phyloP scores from a whole-genome alignment of 2,113 vertebrate species.

The Vulpes vulpes region DNA sequence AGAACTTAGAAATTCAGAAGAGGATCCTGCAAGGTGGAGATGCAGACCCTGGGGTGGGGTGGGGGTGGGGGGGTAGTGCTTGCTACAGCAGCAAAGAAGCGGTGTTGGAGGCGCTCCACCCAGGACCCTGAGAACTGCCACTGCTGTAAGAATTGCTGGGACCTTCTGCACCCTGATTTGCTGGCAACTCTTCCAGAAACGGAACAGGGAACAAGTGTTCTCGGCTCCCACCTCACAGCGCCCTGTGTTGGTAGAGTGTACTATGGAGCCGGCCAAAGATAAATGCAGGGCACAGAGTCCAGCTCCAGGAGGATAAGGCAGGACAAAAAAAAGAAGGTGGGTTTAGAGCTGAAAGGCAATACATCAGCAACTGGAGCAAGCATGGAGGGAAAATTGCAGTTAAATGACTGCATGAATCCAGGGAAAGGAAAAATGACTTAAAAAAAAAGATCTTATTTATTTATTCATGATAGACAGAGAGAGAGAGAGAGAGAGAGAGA shows the following conservation, averaged over 20 bases:
- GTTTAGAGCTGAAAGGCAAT: background rate
- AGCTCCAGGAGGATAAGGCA: background rate
- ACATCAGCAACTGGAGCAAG: background rate
- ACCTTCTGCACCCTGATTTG: background rate
- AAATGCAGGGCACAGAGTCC: fast-evolving
- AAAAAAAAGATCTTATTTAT: background rate
- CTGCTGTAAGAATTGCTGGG: background rate
- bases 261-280: background rate
- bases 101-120: background rate
- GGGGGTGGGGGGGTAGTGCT: fast-evolving
- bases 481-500: too few relatives aligned
- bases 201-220: background rate
- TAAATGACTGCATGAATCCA: background rate
- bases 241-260: constrained; percentile 1
- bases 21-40: background rate
- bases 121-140: background rate
- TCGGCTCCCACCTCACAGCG: background rate
- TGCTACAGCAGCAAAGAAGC: background rate
- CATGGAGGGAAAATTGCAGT: background rate
- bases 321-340: background rate
- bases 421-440: background rate
- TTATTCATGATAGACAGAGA: too few relatives aligned
- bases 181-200: fast-evolving
- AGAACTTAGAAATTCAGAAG: background rate
- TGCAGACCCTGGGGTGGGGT: background rate